phyloP scores from a whole-genome alignment of 2,888 invertebrate species.

The Coleophora deauratella region DNA sequence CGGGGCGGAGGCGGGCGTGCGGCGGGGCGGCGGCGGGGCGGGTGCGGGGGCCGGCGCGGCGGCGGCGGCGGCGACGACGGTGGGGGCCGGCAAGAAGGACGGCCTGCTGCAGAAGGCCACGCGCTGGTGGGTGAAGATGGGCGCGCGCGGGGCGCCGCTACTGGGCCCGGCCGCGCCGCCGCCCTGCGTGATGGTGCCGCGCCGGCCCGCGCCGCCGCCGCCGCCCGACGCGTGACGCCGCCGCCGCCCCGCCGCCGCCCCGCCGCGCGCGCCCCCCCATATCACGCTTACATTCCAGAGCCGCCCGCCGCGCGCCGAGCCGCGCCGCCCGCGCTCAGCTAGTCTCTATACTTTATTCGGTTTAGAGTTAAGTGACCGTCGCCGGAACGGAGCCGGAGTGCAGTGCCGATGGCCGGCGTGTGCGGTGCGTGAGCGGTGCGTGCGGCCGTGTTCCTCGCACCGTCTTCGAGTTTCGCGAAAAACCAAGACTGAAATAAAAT shows the following conservation, averaged over 20 bases:
- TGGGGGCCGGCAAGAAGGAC: constrained; percentile 52
- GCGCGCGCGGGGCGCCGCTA: constrained; percentile 47
- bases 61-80: constrained; percentile 22
- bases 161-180: constrained; percentile 37
- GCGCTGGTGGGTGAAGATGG: constrained; percentile 70
- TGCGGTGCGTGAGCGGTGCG: constrained; percentile 33
- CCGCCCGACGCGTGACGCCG: constrained; percentile 36
- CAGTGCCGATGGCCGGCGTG: constrained; percentile 23
- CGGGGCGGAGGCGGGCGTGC: constrained; percentile 29
- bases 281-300: constrained; percentile 72
- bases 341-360: constrained; percentile 45
- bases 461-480: constrained; percentile 63
- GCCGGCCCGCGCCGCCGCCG: constrained; percentile 27
- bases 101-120: constrained; percentile 70
- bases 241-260: constrained; percentile 25
- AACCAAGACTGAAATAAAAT: constrained; percentile 72
- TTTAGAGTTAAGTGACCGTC: not conserved
- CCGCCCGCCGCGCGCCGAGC: constrained; percentile 24
- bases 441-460: constrained; percentile 56
- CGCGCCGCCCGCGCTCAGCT: constrained; percentile 14
- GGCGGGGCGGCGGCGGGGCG: constrained; percentile 24
- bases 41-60: constrained; percentile 21
- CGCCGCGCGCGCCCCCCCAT: no score
- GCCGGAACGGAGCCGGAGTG: constrained; percentile 3
- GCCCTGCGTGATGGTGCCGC: constrained; percentile 47